Evolutionary conservation across 1,140 invertebrate species (phyloP), one percentile per base, ranked within the genome.

Genomic region (Drosophila sproati): DNA sequence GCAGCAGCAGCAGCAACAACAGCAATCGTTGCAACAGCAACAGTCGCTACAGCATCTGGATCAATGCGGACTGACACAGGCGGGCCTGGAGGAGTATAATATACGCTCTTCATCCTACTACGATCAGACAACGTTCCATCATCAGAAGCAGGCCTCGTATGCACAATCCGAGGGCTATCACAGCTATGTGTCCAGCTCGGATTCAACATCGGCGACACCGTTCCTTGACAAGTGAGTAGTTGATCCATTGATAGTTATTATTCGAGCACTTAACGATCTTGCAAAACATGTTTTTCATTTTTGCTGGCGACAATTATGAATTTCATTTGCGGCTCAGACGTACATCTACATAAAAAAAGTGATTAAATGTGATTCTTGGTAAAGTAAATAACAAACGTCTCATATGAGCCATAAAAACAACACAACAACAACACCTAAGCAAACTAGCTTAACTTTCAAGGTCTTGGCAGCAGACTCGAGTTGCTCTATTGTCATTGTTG

Each of bases 111-210:
- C 77, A 28, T 74, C 70, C 57, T 88, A 88, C 69, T 95, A 95
- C 43, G 93, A 93, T 55, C 92, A 94, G 64, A 92, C 91, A 70
- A 92, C 90, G 70, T 95, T 95, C 69, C 94, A 96, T 54, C 96
- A 96, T 80, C 95, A 96, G 69, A 96, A 96, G 78, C 96, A 96
- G 82, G 94, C 95, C 4, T 96, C 95, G 43, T 97, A 97, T 92
- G 96, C 96, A 10, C 96, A 96, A 74, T 96, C 95, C 29, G 96
- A 97, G 93, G 96, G 96, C 8, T 97, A 97, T 89, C 96, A 96
- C 86, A 96, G 96, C 91, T 97, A 96, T 91, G 96, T 96, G 29
- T 97, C 95, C 64, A 97, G 95, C 85, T 96, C 95, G 41, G 96
- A 96, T 92, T 96, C 96, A 4, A 96, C 95, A 20, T 96, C 96